Evolutionary conservation across 2,113 vertebrate genomes (phyloP).

Genomic region (Edolisoma coerulescens): DNA sequence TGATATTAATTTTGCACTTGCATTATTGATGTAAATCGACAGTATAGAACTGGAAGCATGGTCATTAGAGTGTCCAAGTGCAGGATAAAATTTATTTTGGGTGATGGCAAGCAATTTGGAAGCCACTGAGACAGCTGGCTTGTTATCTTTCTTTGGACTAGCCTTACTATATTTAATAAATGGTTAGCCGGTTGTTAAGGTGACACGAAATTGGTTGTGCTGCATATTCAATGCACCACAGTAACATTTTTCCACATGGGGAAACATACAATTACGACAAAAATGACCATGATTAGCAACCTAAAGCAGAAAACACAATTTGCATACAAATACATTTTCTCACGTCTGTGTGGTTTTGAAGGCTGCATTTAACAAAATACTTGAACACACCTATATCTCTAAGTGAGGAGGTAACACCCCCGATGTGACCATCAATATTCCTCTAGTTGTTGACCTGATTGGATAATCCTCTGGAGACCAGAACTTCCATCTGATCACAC

Average conservation of each 20-base stretch:
- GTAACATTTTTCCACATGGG: not conserved
- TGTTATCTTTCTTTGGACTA: slow-evolving; percentile 31
- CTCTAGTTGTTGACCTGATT: not conserved
- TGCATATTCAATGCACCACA: not conserved
- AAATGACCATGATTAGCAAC: slow-evolving; percentile 21
- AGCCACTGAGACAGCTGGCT: slow-evolving; percentile 8
- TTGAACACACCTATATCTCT: not conserved
- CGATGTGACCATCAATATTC: not conserved
- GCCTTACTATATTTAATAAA: slow-evolving; percentile 24
- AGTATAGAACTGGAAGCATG: not conserved
- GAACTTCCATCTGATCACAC: not conserved
- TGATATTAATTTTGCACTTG: not conserved
- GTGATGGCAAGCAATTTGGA: slow-evolving; percentile 8
- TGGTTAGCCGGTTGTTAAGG: slow-evolving; percentile 21
- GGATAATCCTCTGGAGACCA: not conserved
- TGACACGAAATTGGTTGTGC: not conserved
- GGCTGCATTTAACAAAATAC: not conserved
- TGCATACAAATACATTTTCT: not conserved
- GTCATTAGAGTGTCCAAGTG: not conserved
- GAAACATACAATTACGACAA: slow-evolving; percentile 19
- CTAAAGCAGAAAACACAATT: not conserved
- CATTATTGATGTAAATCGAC: not conserved
- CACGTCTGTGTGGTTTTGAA: not conserved
- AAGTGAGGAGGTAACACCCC: not conserved
- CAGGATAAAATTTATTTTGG: not conserved